Conservation (phyloP, 2,888 invertebrate genomes). For the Cephus runcator region DNA sequence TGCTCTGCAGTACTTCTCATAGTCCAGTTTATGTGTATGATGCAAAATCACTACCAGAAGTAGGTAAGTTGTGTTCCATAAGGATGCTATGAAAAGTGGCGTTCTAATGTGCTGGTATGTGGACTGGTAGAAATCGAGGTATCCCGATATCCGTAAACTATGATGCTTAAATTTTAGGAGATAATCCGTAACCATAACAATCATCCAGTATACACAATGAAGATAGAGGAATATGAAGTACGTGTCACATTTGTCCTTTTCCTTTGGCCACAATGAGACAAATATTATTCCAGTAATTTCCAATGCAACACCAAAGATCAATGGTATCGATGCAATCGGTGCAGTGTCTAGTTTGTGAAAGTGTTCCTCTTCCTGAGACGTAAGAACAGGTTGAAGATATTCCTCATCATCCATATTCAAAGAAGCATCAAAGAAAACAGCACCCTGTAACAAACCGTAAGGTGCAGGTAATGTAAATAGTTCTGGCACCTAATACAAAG, state of each 20-base stretch:
- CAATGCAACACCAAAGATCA: slow-evolving; percentile 52
- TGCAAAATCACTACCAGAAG: slow-evolving; percentile 57
- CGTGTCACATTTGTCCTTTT: slow-evolving; percentile 56
- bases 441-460: slow-evolving; percentile 40
- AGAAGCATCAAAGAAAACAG: slow-evolving; percentile 53
- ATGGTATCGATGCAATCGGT: slow-evolving; percentile 47
- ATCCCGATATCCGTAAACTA: slow-evolving; percentile 72
- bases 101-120: slow-evolving; percentile 71
- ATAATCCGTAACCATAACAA: slow-evolving; percentile 64
- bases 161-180: slow-evolving; percentile 72
- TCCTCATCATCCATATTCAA: slow-evolving; percentile 61
- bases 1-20: slow-evolving; percentile 67
- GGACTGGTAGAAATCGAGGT: slow-evolving; percentile 75
- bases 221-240: slow-evolving; percentile 61
- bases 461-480: background rate
- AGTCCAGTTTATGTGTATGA: slow-evolving; percentile 57
- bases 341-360: slow-evolving; percentile 55
- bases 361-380: slow-evolving; percentile 48
- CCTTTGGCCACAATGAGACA: slow-evolving; percentile 56
- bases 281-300: slow-evolving; percentile 58
- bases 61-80: slow-evolving; percentile 65
- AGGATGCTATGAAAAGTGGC: slow-evolving; percentile 73
- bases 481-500: background rate
- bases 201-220: slow-evolving; percentile 57
- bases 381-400: slow-evolving; percentile 53